Evolutionary conservation across 2,888 invertebrate genomes (phyloP), one percentile per base, ranked within the genome.

Genomic region (Ichneumoninae sp.): DNA sequence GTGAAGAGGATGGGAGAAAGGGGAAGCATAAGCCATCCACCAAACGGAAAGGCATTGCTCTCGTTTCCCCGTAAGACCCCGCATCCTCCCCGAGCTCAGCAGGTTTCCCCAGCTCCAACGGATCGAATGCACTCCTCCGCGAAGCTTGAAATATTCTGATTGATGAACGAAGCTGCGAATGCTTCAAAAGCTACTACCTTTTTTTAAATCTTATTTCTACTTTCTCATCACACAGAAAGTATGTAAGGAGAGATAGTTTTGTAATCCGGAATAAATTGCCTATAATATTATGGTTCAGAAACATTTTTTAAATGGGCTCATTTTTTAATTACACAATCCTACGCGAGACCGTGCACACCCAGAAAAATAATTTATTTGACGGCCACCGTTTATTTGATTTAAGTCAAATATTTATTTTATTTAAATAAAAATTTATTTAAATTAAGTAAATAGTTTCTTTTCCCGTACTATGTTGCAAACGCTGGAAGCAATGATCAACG

Each of bases 21-120:
- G 44, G 57, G 26, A 57, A 81, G 50, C 70, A 81, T 78, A 78
- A 84, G 47, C 78, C 60, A 71, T 22, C 66, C 50, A 8, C 54
- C 33, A 57, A 40, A 69, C 66, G 75, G 66, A 82, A 82, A 79
- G 57, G 70, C 75, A 79, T 84, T 71, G 60, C 69, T 19, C 70
- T 84, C 75, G 66, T 75, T 74, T 78, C 13, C 65, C 69, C 47
- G 70, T 74, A 79, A 82, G 78, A 69, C 52, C 44, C 54, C 33
- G 36, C 50, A 68, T 82, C 75, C 70, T 79, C 57, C 16, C 30
- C 40, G 47, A 70, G 62, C 66, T 36, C 16, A 19, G 66, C 40
- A 40, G 74, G 60, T 57, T 78, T 70, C 26, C 62, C 50, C 52
- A 62, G 40, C 74, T 77, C 62, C 62, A 19, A 76, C 40, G 40